These are phyloP conservation scores for Nerophis lumbriciformis DNA, from an alignment of 2,113 vertebrate genomes.

Conservation along the genomic window DNA sequence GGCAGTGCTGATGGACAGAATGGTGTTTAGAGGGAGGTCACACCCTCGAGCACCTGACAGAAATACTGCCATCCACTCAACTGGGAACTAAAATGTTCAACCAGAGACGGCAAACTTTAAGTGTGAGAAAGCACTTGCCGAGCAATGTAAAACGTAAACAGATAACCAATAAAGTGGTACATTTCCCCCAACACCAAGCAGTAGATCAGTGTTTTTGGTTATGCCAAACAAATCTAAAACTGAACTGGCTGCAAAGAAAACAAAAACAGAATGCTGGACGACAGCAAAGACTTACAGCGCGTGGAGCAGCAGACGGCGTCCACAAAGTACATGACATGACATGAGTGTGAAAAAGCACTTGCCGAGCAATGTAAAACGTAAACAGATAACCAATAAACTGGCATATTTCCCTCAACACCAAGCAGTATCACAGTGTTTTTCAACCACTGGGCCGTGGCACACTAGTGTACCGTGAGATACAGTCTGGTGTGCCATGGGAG, in stretches of 20 bases:
- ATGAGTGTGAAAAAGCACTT: no score
- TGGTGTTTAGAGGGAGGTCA: constrained; percentile 32
- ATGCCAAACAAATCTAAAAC: no score
- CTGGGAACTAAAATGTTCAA: not conserved
- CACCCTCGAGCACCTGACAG: constrained; percentile 25
- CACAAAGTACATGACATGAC: no score
- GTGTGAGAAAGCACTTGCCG: not conserved
- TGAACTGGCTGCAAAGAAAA: no score
- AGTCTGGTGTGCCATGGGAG: no score
- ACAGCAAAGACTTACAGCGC: no score
- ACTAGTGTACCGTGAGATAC: no score
- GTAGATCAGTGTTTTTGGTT: no score
- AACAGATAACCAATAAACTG: not conserved
- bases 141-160: not conserved
- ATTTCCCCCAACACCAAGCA: not conserved
- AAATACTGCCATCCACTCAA: not conserved
- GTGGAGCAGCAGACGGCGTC: no score
- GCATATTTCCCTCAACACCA: not conserved
- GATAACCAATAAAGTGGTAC: not conserved
- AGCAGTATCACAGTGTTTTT: not conserved
- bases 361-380: not conserved
- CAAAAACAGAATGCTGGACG: no score
- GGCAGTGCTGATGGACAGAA: constrained; percentile 37
- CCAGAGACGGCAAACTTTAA: not conserved
- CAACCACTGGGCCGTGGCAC: no score